Conservation (phyloP, 2,888 invertebrate genomes). For the Sialis fuliginosa region DNA sequence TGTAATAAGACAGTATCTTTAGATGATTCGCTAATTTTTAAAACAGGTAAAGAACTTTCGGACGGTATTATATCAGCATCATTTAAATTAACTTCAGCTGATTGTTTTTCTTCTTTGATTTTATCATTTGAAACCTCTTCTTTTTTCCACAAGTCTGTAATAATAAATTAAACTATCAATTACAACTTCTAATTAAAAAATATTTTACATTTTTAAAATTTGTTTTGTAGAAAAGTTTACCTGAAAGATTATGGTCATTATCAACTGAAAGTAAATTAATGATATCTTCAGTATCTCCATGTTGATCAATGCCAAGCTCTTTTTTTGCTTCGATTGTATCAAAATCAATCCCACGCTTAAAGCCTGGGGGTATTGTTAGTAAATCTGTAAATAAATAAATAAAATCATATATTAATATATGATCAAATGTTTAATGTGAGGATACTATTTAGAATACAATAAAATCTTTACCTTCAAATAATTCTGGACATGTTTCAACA, state of each 20-base stretch:
- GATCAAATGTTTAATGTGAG: not conserved
- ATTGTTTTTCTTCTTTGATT: not conserved
- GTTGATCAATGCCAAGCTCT: not conserved
- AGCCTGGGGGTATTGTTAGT: conserved; percentile 48
- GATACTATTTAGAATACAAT: not conserved
- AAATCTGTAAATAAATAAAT: conserved; percentile 26
- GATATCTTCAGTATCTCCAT: conserved; percentile 19
- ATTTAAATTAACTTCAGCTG: conserved; percentile 9
- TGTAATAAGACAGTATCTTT: conserved; percentile 25
- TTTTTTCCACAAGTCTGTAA: not conserved
- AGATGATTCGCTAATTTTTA: conserved; percentile 44
- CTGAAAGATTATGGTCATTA: conserved; percentile 38
- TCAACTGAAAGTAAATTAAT: conserved; percentile 42
- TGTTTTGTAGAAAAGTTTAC: conserved; percentile 23
- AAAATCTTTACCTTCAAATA: conserved; percentile 17
- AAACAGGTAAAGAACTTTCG: conserved; percentile 32
- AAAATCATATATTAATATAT: not conserved
- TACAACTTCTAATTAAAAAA: conserved; percentile 9
- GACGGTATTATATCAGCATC: conserved; percentile 21
- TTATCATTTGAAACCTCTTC: not conserved
- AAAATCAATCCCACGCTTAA: conserved; percentile 26
- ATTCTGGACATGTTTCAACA: conserved; percentile 25
- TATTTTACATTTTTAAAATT: too few relatives aligned
- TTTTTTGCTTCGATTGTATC: too few relatives aligned
- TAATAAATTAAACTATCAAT: too few relatives aligned